Base-by-base conservation (phyloP, 2,797 vertebrate species). In the Serranus cabrilla region DNA sequence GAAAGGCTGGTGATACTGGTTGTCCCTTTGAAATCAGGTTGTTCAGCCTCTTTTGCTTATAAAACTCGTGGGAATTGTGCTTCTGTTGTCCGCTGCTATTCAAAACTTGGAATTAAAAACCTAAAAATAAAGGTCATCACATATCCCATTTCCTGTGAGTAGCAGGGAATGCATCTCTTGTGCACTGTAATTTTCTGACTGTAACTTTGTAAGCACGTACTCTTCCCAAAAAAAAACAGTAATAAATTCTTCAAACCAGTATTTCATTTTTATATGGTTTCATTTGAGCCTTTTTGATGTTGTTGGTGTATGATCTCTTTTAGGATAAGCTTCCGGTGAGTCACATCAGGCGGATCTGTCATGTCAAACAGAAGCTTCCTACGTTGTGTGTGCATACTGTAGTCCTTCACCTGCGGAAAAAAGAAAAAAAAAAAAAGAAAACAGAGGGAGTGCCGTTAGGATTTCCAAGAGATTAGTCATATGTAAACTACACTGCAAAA, bases 381-480 rank as follows among this genome's bases (percentile, higher is more conserved):
- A 49, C n/a, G 42, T 0, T 16, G n/a, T 75, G 75, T 78, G 55
- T 54, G 14, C 20, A 47, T 18, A 57, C 5, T 34, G 34, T 34
- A 34, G 7, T 43, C 0, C 4, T 27, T 46, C 0, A 56, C 47
- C 40, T 63, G 62, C 43, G 4, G 5, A 34, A 34, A 34, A 9
- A 34, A 17, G 25, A 27, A 27, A 58, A 27, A 58, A 49, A 12
- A 39, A 56, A 12, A 23, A 65, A 54, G 2, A 54, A 47, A 67
- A 11, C 5, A 18, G 13, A 46, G 57, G 74, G 75, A 47, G 77
- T 71, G 75, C 11, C 52, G 0, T 12, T 2, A 39, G 69, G 25
- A 58, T 50, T 71, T 16, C 8, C 17, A 37, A 63, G 2, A 71
- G 34, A 56, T 84, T 68, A 79, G 31, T 90, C 81, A 90, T 47